Percentiles rank a stretch among this genome's conserved stretches.
These are phyloP conservation scores for Cyclopterus lumpus DNA, from an alignment of 2,797 vertebrate species.

Conservation along the genomic window DNA sequence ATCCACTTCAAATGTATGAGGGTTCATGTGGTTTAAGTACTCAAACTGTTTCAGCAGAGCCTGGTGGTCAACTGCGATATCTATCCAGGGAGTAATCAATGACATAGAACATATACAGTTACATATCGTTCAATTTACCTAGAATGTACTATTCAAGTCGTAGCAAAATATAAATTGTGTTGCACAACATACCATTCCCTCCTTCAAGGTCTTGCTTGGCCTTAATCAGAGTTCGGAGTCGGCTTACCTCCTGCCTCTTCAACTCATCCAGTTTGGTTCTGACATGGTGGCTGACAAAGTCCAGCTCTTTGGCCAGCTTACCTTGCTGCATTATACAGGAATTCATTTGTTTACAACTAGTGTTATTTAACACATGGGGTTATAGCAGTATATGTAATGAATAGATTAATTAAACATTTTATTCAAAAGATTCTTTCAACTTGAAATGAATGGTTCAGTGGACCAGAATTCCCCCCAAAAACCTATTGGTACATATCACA, in stretches of 20 bases:
- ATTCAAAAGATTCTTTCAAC: background rate
- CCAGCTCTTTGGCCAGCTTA: conserved; percentile 94
- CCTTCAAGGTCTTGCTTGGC: conserved; percentile 94
- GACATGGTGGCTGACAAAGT: conserved; percentile 97
- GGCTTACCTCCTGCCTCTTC: conserved; percentile 95
- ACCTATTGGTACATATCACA: background rate
- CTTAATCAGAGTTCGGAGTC: conserved; percentile 95
- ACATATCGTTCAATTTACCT: background rate
- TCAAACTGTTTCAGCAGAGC: conserved; percentile 96
- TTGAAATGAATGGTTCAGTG: background rate
- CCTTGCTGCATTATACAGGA: conserved; percentile 86
- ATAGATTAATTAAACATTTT: background rate
- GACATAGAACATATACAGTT: background rate
- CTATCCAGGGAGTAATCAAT: conserved; percentile 68
- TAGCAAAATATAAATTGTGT: background rate
- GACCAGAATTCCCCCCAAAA: background rate
- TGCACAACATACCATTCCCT: conserved; percentile 84
- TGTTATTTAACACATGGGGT: background rate
- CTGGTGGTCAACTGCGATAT: conserved; percentile 92
- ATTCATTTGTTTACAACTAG: background rate
- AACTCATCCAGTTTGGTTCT: conserved; percentile 95
- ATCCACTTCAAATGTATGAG: conserved; percentile 95
- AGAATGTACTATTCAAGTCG: background rate
- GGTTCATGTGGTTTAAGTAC: conserved; percentile 96
- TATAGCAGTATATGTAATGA: background rate